These are phyloP conservation scores for Tortrix viridana DNA, from an alignment of 2,888 invertebrate species.

Conservation along the genomic window DNA sequence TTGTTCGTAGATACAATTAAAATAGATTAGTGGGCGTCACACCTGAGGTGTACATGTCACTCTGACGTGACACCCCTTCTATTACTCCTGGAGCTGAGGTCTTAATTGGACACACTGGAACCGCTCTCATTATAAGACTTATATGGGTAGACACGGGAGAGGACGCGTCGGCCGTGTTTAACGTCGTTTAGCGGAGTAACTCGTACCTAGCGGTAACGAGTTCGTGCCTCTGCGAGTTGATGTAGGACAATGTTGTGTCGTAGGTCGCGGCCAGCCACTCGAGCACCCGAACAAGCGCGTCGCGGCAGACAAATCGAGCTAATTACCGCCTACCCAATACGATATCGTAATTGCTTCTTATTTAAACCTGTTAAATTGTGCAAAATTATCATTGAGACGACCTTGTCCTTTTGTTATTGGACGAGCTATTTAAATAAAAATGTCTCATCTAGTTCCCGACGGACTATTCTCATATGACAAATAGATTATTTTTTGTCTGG, in stretches of 20 bases:
- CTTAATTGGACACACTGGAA: slow-evolving; percentile 29
- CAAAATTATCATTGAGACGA: slow-evolving; percentile 43
- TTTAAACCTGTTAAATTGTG: slow-evolving; percentile 35
- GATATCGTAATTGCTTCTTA: slow-evolving; percentile 15
- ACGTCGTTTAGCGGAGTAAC: slow-evolving; percentile 13
- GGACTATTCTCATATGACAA: slow-evolving; percentile 63
- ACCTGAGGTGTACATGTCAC: slow-evolving; percentile 31
- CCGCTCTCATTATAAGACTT: slow-evolving; percentile 12
- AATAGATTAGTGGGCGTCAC: slow-evolving; percentile 54
- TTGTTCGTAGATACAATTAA: slow-evolving; percentile 59
- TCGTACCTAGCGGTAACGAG: slow-evolving; percentile 14
- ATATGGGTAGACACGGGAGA: slow-evolving; percentile 10
- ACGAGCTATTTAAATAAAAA: slow-evolving; percentile 58
- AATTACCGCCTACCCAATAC: slow-evolving; percentile 15
- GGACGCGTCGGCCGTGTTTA: slow-evolving; percentile 23
- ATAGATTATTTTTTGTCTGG: slow-evolving; percentile 58
- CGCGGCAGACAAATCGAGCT: slow-evolving; percentile 11
- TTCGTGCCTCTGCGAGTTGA: slow-evolving; percentile 13
- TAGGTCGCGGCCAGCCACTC: slow-evolving; percentile 29
- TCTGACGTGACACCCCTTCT: slow-evolving; percentile 23
- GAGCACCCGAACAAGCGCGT: not conserved
- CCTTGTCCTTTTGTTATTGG: slow-evolving; percentile 47
- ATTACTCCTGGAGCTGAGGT: slow-evolving; percentile 25
- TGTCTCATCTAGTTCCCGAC: slow-evolving; percentile 54
- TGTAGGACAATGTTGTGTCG: slow-evolving; percentile 32